phyloP scores from a whole-genome alignment of 2,113 vertebrate species.

The Spea bombifrons region DNA sequence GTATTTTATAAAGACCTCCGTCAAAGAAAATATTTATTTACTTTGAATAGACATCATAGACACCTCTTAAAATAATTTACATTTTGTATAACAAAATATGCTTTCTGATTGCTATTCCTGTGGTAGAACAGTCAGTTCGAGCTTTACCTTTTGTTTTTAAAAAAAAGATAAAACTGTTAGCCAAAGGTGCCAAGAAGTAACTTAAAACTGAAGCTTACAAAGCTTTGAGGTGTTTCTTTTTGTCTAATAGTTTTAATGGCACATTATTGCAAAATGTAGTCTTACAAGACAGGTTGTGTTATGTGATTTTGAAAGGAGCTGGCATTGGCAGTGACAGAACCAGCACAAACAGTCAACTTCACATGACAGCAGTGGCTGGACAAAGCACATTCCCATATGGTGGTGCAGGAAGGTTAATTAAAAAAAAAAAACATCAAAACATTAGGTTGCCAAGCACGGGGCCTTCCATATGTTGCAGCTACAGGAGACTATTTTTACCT shows the following conservation, averaged over 20 bases:
- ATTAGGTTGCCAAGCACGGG: conserved; percentile 19
- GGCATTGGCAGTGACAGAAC: conserved; percentile 3
- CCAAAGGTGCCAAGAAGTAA: no score
- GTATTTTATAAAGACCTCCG: no score
- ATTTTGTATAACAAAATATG: no score
- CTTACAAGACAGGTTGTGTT: neutral
- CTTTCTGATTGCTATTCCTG: no score
- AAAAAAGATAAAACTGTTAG: no score
- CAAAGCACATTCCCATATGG: conserved; percentile 29
- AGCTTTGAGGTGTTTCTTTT: neutral
- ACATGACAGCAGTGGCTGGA: conserved; percentile 13
- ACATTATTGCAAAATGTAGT: neutral
- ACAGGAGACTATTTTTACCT: conserved; percentile 3
- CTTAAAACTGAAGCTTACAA: neutral
- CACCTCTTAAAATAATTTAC: no score
- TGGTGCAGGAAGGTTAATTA: conserved; percentile 37
- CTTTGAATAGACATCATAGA: no score
- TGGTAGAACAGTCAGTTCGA: no score
- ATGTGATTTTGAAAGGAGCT: neutral
- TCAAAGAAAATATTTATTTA: no score
- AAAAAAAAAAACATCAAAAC: conserved; percentile 17
- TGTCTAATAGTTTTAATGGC: neutral
- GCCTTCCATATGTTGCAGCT: conserved; percentile 19
- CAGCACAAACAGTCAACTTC: conserved; percentile 1
- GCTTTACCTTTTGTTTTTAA: no score